Percentiles rank a stretch among this genome's conserved stretches.
phyloP scores from a whole-genome alignment of 2,113 vertebrate genomes.

The Pithys albifrons region DNA sequence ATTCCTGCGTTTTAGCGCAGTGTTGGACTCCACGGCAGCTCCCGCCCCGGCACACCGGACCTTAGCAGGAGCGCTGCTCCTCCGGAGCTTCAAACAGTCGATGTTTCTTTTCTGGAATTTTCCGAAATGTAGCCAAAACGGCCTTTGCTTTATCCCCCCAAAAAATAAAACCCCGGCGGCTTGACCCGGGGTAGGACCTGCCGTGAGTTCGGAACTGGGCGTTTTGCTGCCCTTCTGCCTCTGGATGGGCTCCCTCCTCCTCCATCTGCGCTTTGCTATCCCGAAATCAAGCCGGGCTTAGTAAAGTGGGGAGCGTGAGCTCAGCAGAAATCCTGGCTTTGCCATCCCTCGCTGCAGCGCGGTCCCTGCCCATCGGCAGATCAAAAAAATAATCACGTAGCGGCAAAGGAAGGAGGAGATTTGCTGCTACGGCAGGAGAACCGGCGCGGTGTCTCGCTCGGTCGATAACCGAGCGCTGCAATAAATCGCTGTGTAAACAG shows the following conservation, averaged over 20 bases:
- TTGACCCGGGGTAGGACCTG: neutral
- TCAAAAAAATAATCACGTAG: neutral
- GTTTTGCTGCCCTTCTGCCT: neutral
- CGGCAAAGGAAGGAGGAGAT: neutral
- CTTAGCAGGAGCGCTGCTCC: neutral
- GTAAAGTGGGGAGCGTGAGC: constrained; percentile 18
- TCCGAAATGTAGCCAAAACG: neutral
- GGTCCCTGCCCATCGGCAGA: neutral
- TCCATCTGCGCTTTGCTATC: neutral
- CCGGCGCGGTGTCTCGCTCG: neutral
- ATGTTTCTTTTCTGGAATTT: constrained; percentile 33
- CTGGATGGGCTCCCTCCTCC: neutral
- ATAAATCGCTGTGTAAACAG: neutral
- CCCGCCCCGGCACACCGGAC: neutral
- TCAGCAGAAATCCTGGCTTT: constrained; percentile 56
- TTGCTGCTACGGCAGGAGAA: neutral
- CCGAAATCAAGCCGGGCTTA: neutral
- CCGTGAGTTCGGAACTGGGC: neutral
- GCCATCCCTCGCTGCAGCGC: neutral
- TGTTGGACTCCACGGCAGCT: neutral
- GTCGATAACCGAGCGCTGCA: neutral
- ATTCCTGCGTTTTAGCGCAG: fast-evolving
- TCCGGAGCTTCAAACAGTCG: neutral
- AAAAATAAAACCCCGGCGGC: neutral
- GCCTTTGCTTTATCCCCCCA: neutral